phyloP scores from a whole-genome alignment of 2,888 invertebrate species.

The Dasysyrphus tricinctus region DNA sequence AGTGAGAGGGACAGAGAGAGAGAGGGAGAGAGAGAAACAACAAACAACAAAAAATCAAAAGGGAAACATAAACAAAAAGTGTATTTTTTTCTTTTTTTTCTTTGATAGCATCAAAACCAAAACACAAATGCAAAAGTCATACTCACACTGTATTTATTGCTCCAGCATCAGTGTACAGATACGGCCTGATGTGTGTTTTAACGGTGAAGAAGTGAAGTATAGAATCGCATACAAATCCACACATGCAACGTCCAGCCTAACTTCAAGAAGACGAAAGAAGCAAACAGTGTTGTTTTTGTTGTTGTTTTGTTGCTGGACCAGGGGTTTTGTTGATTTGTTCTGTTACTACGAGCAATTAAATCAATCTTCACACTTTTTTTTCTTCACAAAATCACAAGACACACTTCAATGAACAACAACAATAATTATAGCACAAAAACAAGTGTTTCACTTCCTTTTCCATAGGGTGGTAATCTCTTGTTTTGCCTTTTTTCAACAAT shows the following conservation, averaged over 20 bases:
- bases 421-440: slow-evolving; percentile 34
- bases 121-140: slow-evolving; percentile 45
- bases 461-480: slow-evolving; percentile 8
- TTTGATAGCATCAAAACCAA: slow-evolving; percentile 34
- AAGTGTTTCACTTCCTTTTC: slow-evolving; percentile 50
- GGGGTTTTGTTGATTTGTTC: slow-evolving; percentile 5
- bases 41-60: slow-evolving; percentile 24
- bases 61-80: slow-evolving; percentile 69
- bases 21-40: slow-evolving; percentile 12
- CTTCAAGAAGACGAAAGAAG: slow-evolving; percentile 1
- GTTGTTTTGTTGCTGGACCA: slow-evolving; percentile 11
- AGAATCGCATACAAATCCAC: slow-evolving; percentile 24
- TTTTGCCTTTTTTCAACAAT: slow-evolving; percentile 12
- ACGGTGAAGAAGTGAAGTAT: slow-evolving; percentile 22
- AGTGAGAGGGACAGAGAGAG: background rate
- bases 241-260: slow-evolving; percentile 15
- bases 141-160: slow-evolving; percentile 55
- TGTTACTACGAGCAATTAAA: slow-evolving; percentile 45
- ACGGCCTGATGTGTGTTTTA: background rate
- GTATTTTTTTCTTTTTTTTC: slow-evolving; percentile 21
- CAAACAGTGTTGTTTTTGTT: background rate
- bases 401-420: slow-evolving; percentile 21
- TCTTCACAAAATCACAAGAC: background rate
- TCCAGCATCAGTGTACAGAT: slow-evolving; percentile 37
- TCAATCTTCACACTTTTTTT: slow-evolving; percentile 10